Evolutionary conservation across 2,888 invertebrate genomes (phyloP), one percentile per base, ranked within the genome.

Genomic region (Hydrotaea diabolus): DNA sequence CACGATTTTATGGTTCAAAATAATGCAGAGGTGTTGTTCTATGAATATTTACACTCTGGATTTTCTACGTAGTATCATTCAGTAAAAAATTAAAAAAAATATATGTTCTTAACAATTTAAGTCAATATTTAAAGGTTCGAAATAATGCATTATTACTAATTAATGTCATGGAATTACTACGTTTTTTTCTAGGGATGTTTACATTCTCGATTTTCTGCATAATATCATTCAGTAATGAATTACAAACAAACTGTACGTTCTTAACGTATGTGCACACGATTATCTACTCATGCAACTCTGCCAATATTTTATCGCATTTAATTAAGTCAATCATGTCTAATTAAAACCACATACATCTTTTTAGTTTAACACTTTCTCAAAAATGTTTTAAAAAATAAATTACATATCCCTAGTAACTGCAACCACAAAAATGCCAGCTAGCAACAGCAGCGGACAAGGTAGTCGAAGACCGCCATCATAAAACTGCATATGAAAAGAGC

Each of bases 271-370:
- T 31, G 3, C 31, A 31, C 7, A 2, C 31, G n/a, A n/a, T n/a
- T n/a, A 62, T 62, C 1, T 8, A 31, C 11, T 62, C 62, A 62
- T 15, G 31, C 62, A 26, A n/a, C 21, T 62, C 62, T 9, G 8
- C 2, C 8, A n/a, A 62, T 62, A 62, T 26, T 62, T 62, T 62
- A 62, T 62, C n/a, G 26, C 31, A 62, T 62, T 62, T 31, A 62
- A 62, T 9, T 76, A 81, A 74, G 62, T 77, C 85, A 80, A 77
- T 85, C 82, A 85, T 85, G 85, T 85, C 85, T 85, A 85, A 85
- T 85, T 85, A 85, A 85, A 85, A 82, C 57, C 36, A 74, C 82
- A 85, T 85, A 82, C 79, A 80, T 85, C 82, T 71, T 77, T 49
- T 69, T 59, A 72, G 53, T 81, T 71, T 43, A 21, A 13, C 36